These are phyloP conservation scores for Alcis repandata DNA, from an alignment of 2,888 invertebrate species.

Conservation along the genomic window DNA sequence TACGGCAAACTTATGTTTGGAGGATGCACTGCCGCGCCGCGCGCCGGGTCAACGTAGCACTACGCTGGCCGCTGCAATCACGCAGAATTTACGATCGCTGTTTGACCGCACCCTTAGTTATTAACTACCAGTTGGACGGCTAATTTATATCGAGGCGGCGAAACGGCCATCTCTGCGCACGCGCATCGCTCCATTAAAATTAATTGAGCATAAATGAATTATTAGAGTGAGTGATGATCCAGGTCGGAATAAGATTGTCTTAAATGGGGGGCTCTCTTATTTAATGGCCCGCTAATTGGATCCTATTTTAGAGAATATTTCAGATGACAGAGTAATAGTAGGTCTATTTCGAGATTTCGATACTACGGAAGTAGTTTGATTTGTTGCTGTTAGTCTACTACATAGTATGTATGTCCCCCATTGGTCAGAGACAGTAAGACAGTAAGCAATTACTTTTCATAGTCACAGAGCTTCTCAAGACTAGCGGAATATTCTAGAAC, in stretches of 20 bases:
- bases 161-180: slow-evolving; percentile 21
- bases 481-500: no score
- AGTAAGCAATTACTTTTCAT: no score
- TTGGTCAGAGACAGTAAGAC: no score
- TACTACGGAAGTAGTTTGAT: background rate
- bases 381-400: no score
- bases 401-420: no score
- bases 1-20: no score
- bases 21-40: no score
- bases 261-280: slow-evolving; percentile 3
- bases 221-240: slow-evolving; percentile 22
- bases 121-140: slow-evolving; percentile 4
- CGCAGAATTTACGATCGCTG: background rate
- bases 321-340: slow-evolving; percentile 7
- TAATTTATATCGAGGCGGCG: slow-evolving; percentile 30
- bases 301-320: slow-evolving; percentile 24
- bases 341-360: background rate
- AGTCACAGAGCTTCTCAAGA: no score
- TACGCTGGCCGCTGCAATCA: background rate
- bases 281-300: slow-evolving; percentile 8
- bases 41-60: no score
- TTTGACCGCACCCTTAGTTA: slow-evolving; percentile 22
- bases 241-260: slow-evolving; percentile 13
- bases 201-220: slow-evolving; percentile 26
- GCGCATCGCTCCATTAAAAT: slow-evolving; percentile 24